Percentiles rank a stretch among this genome's conserved stretches.
Evolutionary conservation across 1,140 invertebrate species (phyloP).

Genomic region (Heliconius hermathena): DNA sequence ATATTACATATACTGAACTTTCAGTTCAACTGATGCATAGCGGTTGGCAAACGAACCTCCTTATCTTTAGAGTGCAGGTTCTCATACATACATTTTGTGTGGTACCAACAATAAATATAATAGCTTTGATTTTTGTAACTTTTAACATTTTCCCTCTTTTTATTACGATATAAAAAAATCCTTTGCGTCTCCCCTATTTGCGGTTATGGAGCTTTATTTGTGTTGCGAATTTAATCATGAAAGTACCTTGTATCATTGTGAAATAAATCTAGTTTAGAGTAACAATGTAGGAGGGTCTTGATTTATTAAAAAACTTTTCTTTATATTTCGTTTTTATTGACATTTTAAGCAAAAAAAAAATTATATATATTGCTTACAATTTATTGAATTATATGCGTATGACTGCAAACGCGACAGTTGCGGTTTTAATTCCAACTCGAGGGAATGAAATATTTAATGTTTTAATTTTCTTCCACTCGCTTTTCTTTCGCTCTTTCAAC

Average conservation of each 20-base stretch:
- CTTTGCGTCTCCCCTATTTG: conserved; percentile 8
- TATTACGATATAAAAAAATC: not conserved
- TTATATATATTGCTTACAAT: too few relatives aligned
- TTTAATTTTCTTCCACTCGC: too few relatives aligned
- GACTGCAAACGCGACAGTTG: too few relatives aligned
- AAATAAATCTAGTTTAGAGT: conserved; percentile 13
- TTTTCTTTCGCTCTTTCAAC: too few relatives aligned
- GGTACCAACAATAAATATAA: conserved; percentile 12
- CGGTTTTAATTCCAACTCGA: too few relatives aligned
- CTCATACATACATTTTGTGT: not conserved
- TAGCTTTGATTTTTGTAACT: conserved; percentile 3
- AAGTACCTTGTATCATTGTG: conserved; percentile 9
- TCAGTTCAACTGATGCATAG: not conserved
- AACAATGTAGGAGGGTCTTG: not conserved
- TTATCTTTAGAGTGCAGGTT: conserved; percentile 8
- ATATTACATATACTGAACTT: not conserved
- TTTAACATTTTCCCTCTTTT: conserved; percentile 6
- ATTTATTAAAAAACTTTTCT: conserved; percentile 6
- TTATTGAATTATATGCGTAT: too few relatives aligned
- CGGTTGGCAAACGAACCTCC: conserved; percentile 2
- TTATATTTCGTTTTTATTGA: conserved; percentile 6
- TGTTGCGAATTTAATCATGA: conserved; percentile 7
- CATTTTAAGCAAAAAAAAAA: not conserved
- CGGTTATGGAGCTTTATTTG: not conserved
- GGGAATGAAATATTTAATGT: too few relatives aligned